Conservation (phyloP, 2,113 vertebrate species). For the Trichomycterus rosablanca region DNA sequence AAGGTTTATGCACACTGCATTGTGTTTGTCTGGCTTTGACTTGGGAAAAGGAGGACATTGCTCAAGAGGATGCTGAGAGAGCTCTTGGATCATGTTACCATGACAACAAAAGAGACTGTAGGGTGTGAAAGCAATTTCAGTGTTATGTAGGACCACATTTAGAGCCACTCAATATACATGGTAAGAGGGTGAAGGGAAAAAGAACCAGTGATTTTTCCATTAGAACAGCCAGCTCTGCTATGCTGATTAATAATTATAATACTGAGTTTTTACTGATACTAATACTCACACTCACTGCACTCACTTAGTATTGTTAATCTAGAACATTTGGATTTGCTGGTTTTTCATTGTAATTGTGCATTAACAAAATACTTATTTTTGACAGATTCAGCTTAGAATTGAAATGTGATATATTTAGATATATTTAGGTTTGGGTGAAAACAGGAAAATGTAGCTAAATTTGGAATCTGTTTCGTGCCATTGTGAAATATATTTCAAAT, state of each 20-base stretch:
- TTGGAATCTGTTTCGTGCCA: no score
- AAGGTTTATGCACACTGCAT: conserved; percentile 23
- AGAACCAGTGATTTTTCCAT: conserved; percentile 8
- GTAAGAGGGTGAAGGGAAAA: conserved; percentile 9
- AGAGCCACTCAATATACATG: conserved; percentile 24
- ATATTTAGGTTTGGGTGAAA: no score
- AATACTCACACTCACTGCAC: not conserved
- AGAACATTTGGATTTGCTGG: not conserved
- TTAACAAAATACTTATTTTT: no score
- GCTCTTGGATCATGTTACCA: conserved; percentile 47
- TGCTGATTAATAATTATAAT: not conserved
- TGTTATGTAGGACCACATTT: conserved; percentile 37
- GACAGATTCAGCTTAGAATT: no score
- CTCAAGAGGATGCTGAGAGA: conserved; percentile 40
- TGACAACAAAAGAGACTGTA: conserved; percentile 45
- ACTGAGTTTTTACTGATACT: not conserved
- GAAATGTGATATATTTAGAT: no score
- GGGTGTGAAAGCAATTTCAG: conserved; percentile 43
- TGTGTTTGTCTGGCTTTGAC: conserved; percentile 37
- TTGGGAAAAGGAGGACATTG: conserved; percentile 31
- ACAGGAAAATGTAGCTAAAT: no score
- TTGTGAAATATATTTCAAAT: no score
- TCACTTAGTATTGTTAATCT: not conserved
- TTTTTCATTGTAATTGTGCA: not conserved
- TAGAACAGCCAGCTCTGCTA: not conserved